Base-by-base conservation (phyloP, 2,888 invertebrate species). In the Sesia bembeciformis region DNA sequence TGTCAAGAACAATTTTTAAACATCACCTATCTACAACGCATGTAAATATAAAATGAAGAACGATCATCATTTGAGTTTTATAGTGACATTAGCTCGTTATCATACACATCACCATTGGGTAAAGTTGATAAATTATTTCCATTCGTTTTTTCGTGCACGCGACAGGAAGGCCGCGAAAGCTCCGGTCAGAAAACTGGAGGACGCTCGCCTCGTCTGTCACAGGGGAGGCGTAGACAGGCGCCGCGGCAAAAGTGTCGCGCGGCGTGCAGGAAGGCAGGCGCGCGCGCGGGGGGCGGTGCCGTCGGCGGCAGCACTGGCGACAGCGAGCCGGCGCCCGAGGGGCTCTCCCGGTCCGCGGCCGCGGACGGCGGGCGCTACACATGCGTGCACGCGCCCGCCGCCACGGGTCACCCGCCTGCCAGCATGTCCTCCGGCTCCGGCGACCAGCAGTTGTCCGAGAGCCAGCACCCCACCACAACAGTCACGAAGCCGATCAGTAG, bases 391-490 rank as follows among this genome's bases (percentile, higher is more conserved):
- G 82, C 90, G 86, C 91, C 91, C 90, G 91, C 90, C 91, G 87
- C 85, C 79, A 90, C 89, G 90, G 92, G 93, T 93, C 93, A 94
- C 84, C 93, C 93, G 75, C 93, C 90, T 67, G 93, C 92, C 70
- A 92, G 82, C 57, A 90, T 84, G 71, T 91, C 91, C 71, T 93
- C 93, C 56, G 94, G 93, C 76, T 94, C 94, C 63, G 94, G 93
- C 55, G 94, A 93, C 94, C 94, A 94, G 80, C 94, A 94, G 86
- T 94, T 94, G 91, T 94, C 94, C 43, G 93, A 93, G 56, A 94
- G 87, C 94, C 94, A 94, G 83, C 94, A 94, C 65, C 94, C 94
- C 66, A 94, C 93, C 65, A 94, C 93, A 57, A 94, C 93, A 7
- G 94, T 94, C 68, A 93, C 91, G 72, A 93, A 90, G 52, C 94